Evolutionary conservation across 2,888 invertebrate genomes (phyloP).

Genomic region (Malthinus flaveolus): DNA sequence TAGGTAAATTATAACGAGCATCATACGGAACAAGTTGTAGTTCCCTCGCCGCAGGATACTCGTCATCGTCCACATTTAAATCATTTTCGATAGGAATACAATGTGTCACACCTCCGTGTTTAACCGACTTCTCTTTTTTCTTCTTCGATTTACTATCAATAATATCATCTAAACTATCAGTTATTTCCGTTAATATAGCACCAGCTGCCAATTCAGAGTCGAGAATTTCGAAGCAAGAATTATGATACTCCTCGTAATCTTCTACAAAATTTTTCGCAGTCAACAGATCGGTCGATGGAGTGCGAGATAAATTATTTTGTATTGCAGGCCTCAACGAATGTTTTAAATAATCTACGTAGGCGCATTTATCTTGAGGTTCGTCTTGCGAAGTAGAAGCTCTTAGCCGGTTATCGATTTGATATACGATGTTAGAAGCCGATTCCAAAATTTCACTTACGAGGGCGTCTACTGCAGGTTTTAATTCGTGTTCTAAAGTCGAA

Average conservation of each 20-base stretch:
- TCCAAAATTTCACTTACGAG: constrained; percentile 32
- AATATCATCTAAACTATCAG: constrained; percentile 34
- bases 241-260: constrained; percentile 54
- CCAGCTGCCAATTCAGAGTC: constrained; percentile 44
- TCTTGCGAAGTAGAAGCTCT: constrained; percentile 1
- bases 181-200: constrained; percentile 36
- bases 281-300: constrained; percentile 45
- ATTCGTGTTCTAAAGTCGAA: constrained; percentile 13
- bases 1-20: constrained; percentile 52
- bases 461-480: constrained; percentile 40
- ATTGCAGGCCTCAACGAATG: constrained; percentile 24
- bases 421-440: constrained; percentile 28
- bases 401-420: constrained; percentile 26
- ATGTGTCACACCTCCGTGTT: constrained; percentile 52
- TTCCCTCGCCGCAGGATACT: constrained; percentile 48
- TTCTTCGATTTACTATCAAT: constrained; percentile 36
- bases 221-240: constrained; percentile 51
- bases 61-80: constrained; percentile 53
- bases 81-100: constrained; percentile 52
- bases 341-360: constrained; percentile 10
- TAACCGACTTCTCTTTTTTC: constrained; percentile 48
- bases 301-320: constrained; percentile 44
- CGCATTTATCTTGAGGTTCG: neutral
- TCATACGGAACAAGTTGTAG: constrained; percentile 51
- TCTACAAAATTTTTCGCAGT: constrained; percentile 52